These are phyloP conservation scores for Phrynosoma blainvillii DNA, from an alignment of 2,113 vertebrate genomes.

Conservation along the genomic window DNA sequence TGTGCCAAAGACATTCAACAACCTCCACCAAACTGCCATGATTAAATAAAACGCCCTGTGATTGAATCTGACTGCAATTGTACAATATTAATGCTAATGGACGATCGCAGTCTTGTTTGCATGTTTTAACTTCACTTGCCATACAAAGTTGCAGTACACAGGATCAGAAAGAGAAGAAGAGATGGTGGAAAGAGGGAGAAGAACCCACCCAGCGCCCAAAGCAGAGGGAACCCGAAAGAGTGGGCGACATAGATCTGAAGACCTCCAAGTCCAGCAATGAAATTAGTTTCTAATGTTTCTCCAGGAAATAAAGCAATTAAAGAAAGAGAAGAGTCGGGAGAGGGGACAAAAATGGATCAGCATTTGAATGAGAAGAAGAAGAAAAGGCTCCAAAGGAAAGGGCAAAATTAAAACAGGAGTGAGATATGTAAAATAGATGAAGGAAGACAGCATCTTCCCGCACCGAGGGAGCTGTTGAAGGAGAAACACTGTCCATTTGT, in stretches of 20 bases:
- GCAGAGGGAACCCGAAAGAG: too few relatives aligned
- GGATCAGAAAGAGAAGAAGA: conserved; percentile 61
- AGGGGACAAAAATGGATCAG: not conserved
- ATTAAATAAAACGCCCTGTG: conserved; percentile 76
- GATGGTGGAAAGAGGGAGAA: conserved; percentile 46
- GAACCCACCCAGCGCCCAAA: conserved; percentile 14
- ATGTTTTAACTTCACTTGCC: conserved; percentile 69
- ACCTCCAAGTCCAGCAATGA: conserved; percentile 66
- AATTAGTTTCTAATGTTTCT: conserved; percentile 68
- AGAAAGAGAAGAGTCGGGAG: conserved; percentile 51
- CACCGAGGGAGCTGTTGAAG: conserved; percentile 93
- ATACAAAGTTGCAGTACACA: conserved; percentile 63
- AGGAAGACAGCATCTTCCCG: conserved; percentile 88
- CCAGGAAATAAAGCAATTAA: conserved; percentile 73
- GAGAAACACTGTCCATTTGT: conserved; percentile 98
- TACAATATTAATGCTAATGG: conserved; percentile 82
- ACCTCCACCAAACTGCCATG: conserved; percentile 68
- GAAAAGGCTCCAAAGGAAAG: conserved; percentile 72
- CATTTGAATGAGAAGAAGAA: not conserved
- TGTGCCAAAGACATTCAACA: conserved; percentile 42
- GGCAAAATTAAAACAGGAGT: conserved; percentile 82
- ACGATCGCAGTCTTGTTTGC: conserved; percentile 66
- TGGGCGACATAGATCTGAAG: conserved; percentile 42
- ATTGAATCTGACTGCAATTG: conserved; percentile 74
- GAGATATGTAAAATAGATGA: conserved; percentile 89